Evolutionary conservation across 2,888 invertebrate genomes (phyloP).

Genomic region (Ametastegia equiseti): DNA sequence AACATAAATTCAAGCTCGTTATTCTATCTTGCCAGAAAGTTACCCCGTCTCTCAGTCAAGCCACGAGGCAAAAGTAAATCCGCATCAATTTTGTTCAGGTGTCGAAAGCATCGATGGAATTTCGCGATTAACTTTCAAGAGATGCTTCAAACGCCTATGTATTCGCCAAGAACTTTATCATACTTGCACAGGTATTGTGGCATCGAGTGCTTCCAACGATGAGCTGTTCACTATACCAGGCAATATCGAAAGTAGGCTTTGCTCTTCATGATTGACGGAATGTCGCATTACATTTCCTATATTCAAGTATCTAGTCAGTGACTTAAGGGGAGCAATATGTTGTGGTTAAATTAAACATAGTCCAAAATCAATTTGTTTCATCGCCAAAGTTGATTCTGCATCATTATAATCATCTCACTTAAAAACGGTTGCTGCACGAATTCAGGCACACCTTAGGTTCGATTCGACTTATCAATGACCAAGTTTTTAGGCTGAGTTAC

Average conservation of each 20-base stretch:
- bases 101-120: background rate
- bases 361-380: too few relatives aligned
- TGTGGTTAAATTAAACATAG: too few relatives aligned
- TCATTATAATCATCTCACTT: too few relatives aligned
- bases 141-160: background rate
- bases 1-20: background rate
- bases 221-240: background rate
- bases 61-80: background rate
- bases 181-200: background rate
- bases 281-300: background rate
- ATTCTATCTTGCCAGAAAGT: background rate
- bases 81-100: background rate
- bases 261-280: background rate
- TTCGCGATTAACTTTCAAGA: background rate
- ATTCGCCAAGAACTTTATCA: constrained; percentile 38
- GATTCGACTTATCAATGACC: too few relatives aligned
- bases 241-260: background rate
- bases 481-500: too few relatives aligned
- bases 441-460: too few relatives aligned
- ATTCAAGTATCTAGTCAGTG: background rate
- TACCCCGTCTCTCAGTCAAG: background rate
- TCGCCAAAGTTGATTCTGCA: too few relatives aligned
- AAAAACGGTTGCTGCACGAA: too few relatives aligned
- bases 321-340: too few relatives aligned
- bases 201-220: background rate